Percentiles rank a stretch among this genome's conserved stretches.
Conservation (phyloP, 2,888 invertebrate species). For the Ophraella communa region DNA sequence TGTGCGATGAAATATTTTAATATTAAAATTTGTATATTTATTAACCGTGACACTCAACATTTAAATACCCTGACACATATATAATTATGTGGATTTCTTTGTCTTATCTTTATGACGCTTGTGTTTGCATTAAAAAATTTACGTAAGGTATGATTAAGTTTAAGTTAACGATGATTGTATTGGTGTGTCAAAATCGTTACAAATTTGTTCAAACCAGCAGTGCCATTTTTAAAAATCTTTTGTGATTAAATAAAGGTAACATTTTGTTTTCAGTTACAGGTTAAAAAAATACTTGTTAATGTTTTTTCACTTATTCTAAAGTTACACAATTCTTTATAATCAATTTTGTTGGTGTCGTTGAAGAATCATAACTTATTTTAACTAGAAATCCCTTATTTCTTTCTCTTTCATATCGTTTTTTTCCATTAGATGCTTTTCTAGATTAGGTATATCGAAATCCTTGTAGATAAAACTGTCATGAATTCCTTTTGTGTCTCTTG, state of each 20-base stretch:
- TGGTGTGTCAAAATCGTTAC: background rate
- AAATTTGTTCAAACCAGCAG: background rate
- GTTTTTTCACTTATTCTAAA: background rate
- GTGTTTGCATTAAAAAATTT: background rate
- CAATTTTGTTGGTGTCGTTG: no score
- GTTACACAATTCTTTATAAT: no score
- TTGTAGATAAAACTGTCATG: no score
- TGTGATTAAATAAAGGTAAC: background rate
- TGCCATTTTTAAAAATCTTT: background rate
- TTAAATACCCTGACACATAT: background rate
- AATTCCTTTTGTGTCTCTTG: no score
- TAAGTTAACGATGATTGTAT: background rate
- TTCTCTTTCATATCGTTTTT: no score
- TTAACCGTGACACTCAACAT: background rate
- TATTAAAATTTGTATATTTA: background rate
- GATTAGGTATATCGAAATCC: no score
- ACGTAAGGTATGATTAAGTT: background rate
- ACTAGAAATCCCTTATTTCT: no score
- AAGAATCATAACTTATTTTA: no score
- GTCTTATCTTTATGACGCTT: conserved; percentile 1
- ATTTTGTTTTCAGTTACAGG: no score
- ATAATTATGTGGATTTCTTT: background rate
- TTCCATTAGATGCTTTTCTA: no score
- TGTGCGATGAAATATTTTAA: background rate
- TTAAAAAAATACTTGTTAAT: background rate